phyloP scores from a whole-genome alignment of 2,113 vertebrate genomes.

The cattle (Bos taurus) region DNA sequence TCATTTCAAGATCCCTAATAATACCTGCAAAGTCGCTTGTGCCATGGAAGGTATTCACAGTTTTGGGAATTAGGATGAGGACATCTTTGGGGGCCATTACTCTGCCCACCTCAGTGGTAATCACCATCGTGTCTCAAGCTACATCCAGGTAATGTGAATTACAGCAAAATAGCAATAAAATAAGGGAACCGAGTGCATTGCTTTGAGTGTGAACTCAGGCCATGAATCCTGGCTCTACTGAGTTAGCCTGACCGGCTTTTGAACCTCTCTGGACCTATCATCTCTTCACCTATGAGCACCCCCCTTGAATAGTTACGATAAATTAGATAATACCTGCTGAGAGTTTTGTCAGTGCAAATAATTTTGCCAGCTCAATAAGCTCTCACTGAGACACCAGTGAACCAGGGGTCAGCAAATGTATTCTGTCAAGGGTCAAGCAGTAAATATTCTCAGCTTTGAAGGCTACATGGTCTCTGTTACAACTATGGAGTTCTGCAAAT shows the following conservation, averaged over 20 bases:
- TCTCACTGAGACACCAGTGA: background rate
- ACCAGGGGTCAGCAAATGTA: background rate
- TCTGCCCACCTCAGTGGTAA: background rate
- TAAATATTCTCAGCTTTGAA: background rate
- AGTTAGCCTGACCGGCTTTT: background rate
- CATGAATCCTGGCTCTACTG: background rate
- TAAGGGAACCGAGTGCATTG: background rate
- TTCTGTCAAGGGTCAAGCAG: background rate
- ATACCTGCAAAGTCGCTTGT: background rate
- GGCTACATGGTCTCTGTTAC: background rate
- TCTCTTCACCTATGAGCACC: background rate
- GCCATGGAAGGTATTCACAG: background rate
- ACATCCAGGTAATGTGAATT: background rate
- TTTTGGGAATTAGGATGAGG: background rate
- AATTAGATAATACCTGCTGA: background rate
- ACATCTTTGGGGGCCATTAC: background rate
- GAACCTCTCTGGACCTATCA: background rate
- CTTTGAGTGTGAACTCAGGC: background rate
- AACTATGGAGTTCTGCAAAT: background rate
- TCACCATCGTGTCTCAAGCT: background rate
- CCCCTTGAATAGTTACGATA: background rate
- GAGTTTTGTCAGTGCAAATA: background rate
- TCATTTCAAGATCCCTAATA: background rate
- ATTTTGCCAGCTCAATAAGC: background rate
- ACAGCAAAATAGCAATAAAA: background rate